phyloP scores from a whole-genome alignment of 2,113 vertebrate genomes.

The Pangasianodon gigas region DNA sequence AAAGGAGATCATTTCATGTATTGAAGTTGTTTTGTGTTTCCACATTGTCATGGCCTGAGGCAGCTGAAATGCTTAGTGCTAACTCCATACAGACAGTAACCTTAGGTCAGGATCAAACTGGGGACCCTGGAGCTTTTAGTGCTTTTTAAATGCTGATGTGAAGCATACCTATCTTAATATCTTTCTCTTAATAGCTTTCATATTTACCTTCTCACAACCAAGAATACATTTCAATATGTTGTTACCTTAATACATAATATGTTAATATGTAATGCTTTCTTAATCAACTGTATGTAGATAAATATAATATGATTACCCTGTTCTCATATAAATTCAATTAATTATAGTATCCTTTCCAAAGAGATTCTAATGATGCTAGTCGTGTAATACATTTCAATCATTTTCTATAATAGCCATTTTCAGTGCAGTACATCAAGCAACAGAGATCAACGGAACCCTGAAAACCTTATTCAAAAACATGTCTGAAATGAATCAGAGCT shows the following conservation, averaged over 20 bases:
- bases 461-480: not conserved
- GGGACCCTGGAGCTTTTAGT: too few species aligned
- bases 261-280: not conserved
- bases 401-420: not conserved
- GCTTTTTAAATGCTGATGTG: not conserved
- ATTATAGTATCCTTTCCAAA: not conserved
- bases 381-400: not conserved
- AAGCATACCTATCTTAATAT: not conserved
- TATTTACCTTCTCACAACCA: not conserved
- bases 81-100: too few species aligned
- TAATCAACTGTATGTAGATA: not conserved
- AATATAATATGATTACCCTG: not conserved
- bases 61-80: not conserved
- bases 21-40: not conserved
- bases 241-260: too few species aligned
- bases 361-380: not conserved
- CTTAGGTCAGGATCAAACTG: too few species aligned
- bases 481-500: not conserved
- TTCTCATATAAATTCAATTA: not conserved
- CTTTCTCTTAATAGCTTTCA: not conserved
- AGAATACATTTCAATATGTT: not conserved
- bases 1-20: not conserved
- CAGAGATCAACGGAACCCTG: not conserved
- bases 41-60: not conserved
- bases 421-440: not conserved